Evolutionary conservation across 2,888 invertebrate species (phyloP).

Genomic region (Nymphalis c-album): DNA sequence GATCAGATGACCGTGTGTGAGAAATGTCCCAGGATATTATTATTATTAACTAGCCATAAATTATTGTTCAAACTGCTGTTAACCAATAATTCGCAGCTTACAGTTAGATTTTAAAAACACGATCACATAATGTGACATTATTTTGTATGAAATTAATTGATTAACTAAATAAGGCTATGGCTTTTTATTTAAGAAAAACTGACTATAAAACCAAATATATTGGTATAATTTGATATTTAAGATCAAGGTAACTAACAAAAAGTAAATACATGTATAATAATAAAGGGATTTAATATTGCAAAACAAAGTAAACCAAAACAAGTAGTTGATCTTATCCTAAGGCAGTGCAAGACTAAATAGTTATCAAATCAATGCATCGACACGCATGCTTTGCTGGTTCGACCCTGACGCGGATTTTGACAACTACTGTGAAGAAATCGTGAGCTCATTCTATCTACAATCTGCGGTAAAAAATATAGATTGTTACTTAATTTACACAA

Average conservation of each 20-base stretch:
- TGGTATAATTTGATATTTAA: neutral
- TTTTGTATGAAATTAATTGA: too few relatives aligned
- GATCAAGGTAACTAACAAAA: neutral
- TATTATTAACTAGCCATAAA: too few relatives aligned
- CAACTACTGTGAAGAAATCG: slow-evolving; percentile 51
- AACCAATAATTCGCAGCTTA: too few relatives aligned
- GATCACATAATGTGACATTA: too few relatives aligned
- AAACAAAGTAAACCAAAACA: slow-evolving; percentile 24
- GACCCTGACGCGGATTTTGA: slow-evolving; percentile 56
- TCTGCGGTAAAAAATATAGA: neutral
- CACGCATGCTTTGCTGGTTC: slow-evolving; percentile 34
- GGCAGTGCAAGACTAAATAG: slow-evolving; percentile 32
- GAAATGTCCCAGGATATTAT: too few relatives aligned
- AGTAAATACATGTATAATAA: neutral
- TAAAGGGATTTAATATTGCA: slow-evolving; percentile 15
- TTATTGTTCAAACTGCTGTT: too few relatives aligned
- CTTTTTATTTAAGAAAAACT: too few relatives aligned
- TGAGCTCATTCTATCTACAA: slow-evolving; percentile 47
- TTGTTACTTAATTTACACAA: neutral
- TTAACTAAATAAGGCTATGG: too few relatives aligned
- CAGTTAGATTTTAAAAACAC: too few relatives aligned
- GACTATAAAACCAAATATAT: too few relatives aligned
- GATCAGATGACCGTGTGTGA: too few relatives aligned
- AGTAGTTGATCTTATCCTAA: slow-evolving; percentile 28
- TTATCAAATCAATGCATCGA: slow-evolving; percentile 45